Conservation (phyloP, 2,113 vertebrate species). For the Callopanchax toddi region DNA sequence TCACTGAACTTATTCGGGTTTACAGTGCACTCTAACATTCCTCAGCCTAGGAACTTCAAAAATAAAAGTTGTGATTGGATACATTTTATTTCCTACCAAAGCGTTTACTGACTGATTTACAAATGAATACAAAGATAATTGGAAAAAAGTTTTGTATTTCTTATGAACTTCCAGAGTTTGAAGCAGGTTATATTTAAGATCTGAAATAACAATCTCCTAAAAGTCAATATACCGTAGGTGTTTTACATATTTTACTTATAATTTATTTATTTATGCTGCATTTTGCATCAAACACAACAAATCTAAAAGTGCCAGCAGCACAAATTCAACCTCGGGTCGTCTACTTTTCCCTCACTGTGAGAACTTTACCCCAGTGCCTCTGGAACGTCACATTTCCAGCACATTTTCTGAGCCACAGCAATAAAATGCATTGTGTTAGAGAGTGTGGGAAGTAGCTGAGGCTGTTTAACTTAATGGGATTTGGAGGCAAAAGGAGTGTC, state of each 20-base stretch:
- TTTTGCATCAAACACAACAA: not conserved
- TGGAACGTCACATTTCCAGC: not conserved
- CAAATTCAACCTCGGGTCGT: not conserved
- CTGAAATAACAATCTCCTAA: too few relatives aligned
- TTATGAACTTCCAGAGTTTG: too few relatives aligned
- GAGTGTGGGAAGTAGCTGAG: constrained; percentile 19
- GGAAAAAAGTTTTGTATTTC: too few relatives aligned
- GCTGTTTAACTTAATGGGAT: constrained; percentile 50
- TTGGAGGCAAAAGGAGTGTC: constrained; percentile 29
- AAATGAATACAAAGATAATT: too few relatives aligned
- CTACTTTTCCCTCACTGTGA: not conserved
- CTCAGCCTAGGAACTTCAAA: too few relatives aligned
- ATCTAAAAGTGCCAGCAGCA: not conserved
- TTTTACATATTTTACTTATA: not conserved
- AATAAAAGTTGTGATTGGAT: too few relatives aligned
- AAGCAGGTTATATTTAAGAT: too few relatives aligned
- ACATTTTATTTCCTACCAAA: too few relatives aligned
- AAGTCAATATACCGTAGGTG: too few relatives aligned
- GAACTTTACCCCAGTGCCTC: not conserved
- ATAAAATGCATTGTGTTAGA: constrained; percentile 21
- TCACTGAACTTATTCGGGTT: too few relatives aligned
- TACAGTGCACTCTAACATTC: too few relatives aligned
- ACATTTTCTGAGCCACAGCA: constrained; percentile 15
- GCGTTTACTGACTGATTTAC: too few relatives aligned
- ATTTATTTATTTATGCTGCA: not conserved